Evolutionary conservation across 2,888 invertebrate species (phyloP).

Genomic region (Drosophila anomalata): DNA sequence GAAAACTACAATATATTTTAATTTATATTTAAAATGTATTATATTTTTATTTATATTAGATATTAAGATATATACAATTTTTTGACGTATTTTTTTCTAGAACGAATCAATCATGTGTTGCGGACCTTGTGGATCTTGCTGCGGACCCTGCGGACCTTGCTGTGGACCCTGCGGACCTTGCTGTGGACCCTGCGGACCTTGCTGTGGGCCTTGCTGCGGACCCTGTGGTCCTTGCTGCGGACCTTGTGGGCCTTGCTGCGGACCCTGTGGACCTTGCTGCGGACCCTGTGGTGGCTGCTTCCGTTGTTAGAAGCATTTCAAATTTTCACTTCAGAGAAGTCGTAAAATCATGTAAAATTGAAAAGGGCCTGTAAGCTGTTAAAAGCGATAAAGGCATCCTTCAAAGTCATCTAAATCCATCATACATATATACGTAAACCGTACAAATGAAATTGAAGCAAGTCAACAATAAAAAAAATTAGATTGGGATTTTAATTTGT

Average conservation of each 20-base stretch:
- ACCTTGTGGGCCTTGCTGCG: background rate
- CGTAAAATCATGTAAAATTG: background rate
- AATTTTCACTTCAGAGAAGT: background rate
- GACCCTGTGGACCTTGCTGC: background rate
- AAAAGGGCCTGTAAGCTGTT: background rate
- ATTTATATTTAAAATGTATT: too few species aligned
- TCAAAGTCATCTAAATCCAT: background rate
- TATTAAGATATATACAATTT: too few species aligned
- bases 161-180: slow-evolving; percentile 9
- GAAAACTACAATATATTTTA: too few species aligned
- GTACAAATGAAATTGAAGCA: background rate
- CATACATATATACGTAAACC: background rate
- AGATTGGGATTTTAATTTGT: background rate
- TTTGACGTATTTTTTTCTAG: background rate
- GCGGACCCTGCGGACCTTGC: slow-evolving; percentile 20
- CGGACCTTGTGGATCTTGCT: slow-evolving; percentile 29
- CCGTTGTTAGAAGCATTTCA: background rate
- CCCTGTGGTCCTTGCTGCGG: background rate
- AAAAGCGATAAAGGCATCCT: background rate
- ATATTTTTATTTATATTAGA: too few species aligned
- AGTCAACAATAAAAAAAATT: background rate
- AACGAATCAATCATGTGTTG: slow-evolving; percentile 28
- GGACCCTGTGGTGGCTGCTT: slow-evolving; percentile 1
- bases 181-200: slow-evolving; percentile 14
- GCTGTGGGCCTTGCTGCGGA: slow-evolving; percentile 21